Conservation (phyloP, 2,113 vertebrate genomes). For the Zeus faber region DNA sequence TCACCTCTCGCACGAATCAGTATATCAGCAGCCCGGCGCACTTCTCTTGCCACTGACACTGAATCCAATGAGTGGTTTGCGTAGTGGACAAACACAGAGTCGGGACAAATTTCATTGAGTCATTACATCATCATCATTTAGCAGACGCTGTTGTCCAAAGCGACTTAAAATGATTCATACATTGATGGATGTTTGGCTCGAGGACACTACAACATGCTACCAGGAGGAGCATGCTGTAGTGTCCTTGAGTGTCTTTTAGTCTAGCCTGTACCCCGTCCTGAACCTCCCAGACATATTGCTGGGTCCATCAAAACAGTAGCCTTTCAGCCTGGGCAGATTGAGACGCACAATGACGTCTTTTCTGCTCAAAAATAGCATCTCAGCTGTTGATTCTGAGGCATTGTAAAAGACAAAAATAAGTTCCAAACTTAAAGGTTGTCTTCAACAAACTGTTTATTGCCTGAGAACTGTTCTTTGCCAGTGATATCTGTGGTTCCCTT, state of each 20-base stretch:
- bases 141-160: too few species aligned
- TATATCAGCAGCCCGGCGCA: conserved; percentile 8
- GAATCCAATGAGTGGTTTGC: conserved; percentile 28
- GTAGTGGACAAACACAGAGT: conserved; percentile 26
- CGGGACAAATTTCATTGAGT: conserved; percentile 17
- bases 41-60: conserved; percentile 18
- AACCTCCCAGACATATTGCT: conserved; percentile 22
- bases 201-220: too few species aligned
- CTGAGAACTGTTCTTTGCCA: conserved; percentile 17
- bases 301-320: conserved; percentile 21
- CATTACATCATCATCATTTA: too few species aligned
- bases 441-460: neutral
- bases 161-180: too few species aligned
- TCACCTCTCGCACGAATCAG: neutral
- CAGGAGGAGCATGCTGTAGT: too few species aligned
- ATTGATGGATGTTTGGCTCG: too few species aligned
- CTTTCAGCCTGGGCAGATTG: conserved; percentile 18
- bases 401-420: neutral
- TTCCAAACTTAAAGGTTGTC: neutral
- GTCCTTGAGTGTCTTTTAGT: too few species aligned
- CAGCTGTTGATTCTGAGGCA: conserved; percentile 15
- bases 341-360: conserved; percentile 18
- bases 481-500: conserved; percentile 20
- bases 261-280: conserved; percentile 4
- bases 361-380: conserved; percentile 15